These are phyloP conservation scores for Panulirus ornatus DNA, from an alignment of 1,140 invertebrate genomes.

Conservation along the genomic window DNA sequence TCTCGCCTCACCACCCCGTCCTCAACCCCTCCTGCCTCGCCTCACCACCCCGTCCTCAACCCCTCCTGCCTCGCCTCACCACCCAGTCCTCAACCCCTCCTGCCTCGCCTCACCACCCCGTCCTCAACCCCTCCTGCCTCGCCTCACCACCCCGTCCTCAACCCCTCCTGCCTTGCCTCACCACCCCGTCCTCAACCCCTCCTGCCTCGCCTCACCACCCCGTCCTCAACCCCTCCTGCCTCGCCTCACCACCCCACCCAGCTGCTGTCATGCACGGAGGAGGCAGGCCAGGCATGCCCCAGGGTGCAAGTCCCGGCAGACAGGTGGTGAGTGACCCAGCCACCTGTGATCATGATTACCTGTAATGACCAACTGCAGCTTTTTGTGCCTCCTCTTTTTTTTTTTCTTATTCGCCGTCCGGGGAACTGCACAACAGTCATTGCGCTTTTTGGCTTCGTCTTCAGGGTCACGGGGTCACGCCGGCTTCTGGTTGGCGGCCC, in stretches of 20 bases:
- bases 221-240: not conserved
- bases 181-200: not conserved
- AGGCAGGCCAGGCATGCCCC: not conserved
- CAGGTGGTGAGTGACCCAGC: constrained; percentile 39
- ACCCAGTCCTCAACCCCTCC: not conserved
- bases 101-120: not conserved
- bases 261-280: not conserved
- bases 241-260: not conserved
- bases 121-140: not conserved
- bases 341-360: constrained; percentile 35
- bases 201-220: not conserved
- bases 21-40: not conserved
- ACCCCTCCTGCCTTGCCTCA: too few relatives aligned
- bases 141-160: not conserved
- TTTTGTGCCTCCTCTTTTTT: not conserved
- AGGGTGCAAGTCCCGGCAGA: not conserved
- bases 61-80: not conserved
- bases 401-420: not conserved
- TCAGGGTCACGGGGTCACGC: not conserved
- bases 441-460: not conserved
- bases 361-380: not conserved
- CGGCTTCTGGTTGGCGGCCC: too few relatives aligned
- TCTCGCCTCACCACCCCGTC: not conserved
- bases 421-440: not conserved
- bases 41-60: not conserved